phyloP scores from a whole-genome alignment of 2,888 invertebrate species.

The Deilephila porcellus region DNA sequence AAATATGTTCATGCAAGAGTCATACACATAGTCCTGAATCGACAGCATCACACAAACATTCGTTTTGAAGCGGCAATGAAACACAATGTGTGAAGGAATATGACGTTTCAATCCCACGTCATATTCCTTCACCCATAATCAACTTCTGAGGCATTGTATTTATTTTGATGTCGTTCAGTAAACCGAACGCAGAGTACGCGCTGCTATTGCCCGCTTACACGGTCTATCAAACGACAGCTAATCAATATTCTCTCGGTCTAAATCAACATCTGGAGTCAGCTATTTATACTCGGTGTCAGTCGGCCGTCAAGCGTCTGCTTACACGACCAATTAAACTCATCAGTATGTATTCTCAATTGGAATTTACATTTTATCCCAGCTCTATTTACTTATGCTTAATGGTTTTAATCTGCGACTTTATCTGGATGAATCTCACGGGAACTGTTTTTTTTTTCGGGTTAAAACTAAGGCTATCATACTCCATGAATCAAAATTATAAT shows the following conservation, averaged over 20 bases:
- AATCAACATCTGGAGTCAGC: background rate
- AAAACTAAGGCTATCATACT: too few species aligned
- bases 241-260: background rate
- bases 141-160: background rate
- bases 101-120: too few species aligned
- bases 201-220: background rate
- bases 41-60: too few species aligned
- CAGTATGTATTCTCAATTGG: background rate
- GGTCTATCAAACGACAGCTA: constrained; percentile 6
- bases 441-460: background rate
- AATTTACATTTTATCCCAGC: background rate
- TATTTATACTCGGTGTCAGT: background rate
- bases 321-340: background rate
- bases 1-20: too few species aligned
- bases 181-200: background rate
- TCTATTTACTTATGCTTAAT: background rate
- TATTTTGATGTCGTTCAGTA: background rate
- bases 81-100: too few species aligned
- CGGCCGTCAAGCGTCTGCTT: background rate
- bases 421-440: background rate
- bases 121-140: background rate
- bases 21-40: too few species aligned
- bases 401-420: background rate
- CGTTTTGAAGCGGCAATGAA: too few species aligned
- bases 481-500: too few species aligned